A percentile compares a stretch with the other conserved stretches of the same genome.
These are phyloP conservation scores for Amphipoea lucens DNA, from an alignment of 2,888 invertebrate species.

Conservation along the genomic window DNA sequence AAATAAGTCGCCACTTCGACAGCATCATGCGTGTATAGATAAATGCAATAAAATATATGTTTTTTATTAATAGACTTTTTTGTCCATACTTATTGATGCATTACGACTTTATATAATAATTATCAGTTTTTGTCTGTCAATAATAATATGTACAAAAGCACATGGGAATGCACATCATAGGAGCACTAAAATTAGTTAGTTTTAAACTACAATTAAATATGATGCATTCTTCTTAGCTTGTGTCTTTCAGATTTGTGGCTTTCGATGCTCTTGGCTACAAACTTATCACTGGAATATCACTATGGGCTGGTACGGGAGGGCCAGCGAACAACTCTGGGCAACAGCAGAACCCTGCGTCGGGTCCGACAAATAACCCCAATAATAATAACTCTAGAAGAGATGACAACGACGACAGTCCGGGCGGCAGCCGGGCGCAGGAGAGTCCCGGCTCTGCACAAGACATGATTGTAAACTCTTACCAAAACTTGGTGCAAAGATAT, in stretches of 20 bases:
- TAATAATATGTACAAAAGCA: not conserved
- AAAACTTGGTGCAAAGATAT: conserved; percentile 88
- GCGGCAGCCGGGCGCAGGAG: conserved; percentile 73
- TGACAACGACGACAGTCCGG: conserved; percentile 73
- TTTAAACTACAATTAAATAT: conserved; percentile 42
- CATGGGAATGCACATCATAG: not conserved
- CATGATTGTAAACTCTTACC: conserved; percentile 87
- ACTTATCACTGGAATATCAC: conserved; percentile 95
- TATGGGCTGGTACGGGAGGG: conserved; percentile 77
- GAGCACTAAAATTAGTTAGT: conserved; percentile 4
- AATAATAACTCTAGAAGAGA: conserved; percentile 73
- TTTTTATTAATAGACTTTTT: not conserved
- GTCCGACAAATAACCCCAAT: conserved; percentile 73
- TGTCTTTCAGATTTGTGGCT: conserved; percentile 93
- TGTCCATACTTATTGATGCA: not conserved
- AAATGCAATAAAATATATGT: not conserved
- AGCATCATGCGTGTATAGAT: not conserved
- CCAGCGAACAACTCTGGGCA: conserved; percentile 71
- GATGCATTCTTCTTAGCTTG: conserved; percentile 60
- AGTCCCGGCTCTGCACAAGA: conserved; percentile 80
- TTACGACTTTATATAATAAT: not conserved
- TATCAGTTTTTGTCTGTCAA: not conserved
- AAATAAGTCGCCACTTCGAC: not conserved
- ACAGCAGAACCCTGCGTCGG: conserved; percentile 74
- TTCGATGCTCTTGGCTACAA: conserved; percentile 95